Evolutionary conservation across 2,888 invertebrate species (phyloP), one percentile per base, ranked within the genome.

Genomic region (Zygaena filipendulae): DNA sequence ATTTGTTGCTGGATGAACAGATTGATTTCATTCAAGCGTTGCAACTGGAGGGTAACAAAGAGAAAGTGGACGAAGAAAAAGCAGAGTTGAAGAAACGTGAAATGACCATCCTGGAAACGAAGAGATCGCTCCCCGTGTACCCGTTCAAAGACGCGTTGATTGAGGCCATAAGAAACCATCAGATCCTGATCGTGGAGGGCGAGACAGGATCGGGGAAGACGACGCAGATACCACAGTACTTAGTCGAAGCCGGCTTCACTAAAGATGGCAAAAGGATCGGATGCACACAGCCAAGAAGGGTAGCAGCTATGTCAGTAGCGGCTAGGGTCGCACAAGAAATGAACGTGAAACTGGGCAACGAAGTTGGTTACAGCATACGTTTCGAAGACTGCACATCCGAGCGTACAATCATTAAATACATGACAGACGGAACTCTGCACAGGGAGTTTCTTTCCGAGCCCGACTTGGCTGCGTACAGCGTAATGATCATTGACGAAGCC

Each of bases 301-400:
- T 99, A 2, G 99, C 99, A 11, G 97, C 99, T 2, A 99, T 99
- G 99, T 96, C 96, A n/a, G 99, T 99, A 11, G 95, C 99, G 11
- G 91, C 97, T 3, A 86, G 99, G 60, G 99, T 99, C 1, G 94
- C 98, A 2, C 93, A 98, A 60, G 99, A 99, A 84, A 95, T 98
- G 93, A 87, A 87, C 42, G 92, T 94, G 0, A 99, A 98, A 74
- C 81, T 99, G 13, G 99, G 98, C 26, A 92, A 92, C 63, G 92
- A 93, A 80, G 93, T 93, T 25, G 90, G 91, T 3, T 91, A 91
- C 46, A 89, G 90, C 40, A 99, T 99, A 51, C 85, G 99, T 46
- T 99, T 99, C 81, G 99, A 99, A 79, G 99, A 99, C 61, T 99
- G 98, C 59, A 98, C 98, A 1, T 97, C 97, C 3, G 97, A 98